Evolutionary conservation across 2,113 vertebrate species (phyloP).

Genomic region (human): DNA sequence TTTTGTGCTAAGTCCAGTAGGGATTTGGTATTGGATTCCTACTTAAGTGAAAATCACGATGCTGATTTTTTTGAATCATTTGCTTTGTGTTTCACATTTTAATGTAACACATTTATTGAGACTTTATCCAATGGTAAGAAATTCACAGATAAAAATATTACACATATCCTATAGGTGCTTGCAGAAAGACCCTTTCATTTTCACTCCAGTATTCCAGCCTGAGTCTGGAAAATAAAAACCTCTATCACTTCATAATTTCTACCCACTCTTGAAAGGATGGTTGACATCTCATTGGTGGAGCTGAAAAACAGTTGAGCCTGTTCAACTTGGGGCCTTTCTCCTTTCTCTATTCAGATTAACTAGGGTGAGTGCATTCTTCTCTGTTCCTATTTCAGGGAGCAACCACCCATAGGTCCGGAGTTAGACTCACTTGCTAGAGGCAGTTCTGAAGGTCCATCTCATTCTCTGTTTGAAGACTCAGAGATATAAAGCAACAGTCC

Average conservation of each 20-base stretch:
- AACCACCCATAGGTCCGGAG: background rate
- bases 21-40: slow-evolving; percentile 25
- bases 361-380: background rate
- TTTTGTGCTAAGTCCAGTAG: background rate
- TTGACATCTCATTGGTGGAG: background rate
- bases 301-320: background rate
- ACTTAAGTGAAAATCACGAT: slow-evolving; percentile 67
- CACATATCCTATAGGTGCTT: background rate
- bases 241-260: background rate
- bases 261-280: background rate
- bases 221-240: background rate
- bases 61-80: slow-evolving; percentile 71
- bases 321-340: background rate
- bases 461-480: background rate
- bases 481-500: background rate
- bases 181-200: background rate
- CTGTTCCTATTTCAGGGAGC: background rate
- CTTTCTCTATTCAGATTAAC: background rate
- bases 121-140: slow-evolving; percentile 71
- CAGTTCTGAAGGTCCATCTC: background rate
- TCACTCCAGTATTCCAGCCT: background rate
- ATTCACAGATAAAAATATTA: slow-evolving; percentile 76
- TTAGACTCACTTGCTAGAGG: background rate
- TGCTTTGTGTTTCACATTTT: slow-evolving; percentile 69
- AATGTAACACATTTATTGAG: slow-evolving; percentile 74